phyloP scores from a whole-genome alignment of 1,140 invertebrate genomes.

The Vollenhovia emeryi region DNA sequence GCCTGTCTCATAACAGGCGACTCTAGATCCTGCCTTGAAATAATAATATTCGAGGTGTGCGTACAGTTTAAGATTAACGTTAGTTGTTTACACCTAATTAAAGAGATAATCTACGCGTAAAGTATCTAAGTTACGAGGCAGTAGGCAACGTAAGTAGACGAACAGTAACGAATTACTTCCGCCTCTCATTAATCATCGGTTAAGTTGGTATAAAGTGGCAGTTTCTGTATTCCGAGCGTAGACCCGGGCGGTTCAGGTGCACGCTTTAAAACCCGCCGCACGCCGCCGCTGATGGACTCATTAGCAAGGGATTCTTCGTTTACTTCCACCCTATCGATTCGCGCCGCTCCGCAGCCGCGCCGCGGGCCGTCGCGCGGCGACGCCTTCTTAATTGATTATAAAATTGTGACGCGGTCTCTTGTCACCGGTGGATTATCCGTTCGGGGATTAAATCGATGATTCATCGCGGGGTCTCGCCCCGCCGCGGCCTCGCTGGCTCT shows the following conservation, averaged over 20 bases:
- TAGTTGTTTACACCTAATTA: slow-evolving; percentile 20
- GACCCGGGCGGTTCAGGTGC: slow-evolving; percentile 18
- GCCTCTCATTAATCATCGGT: slow-evolving; percentile 32
- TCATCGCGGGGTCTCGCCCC: slow-evolving; percentile 7
- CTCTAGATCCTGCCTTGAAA: neutral
- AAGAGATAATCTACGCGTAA: slow-evolving; percentile 19
- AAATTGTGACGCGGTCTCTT: slow-evolving; percentile 55
- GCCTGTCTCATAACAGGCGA: no score
- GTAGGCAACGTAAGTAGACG: neutral
- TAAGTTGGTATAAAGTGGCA: slow-evolving; percentile 33
- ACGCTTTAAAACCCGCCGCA: slow-evolving; percentile 49
- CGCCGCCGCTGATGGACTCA: slow-evolving; percentile 43
- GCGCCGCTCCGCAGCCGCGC: no score
- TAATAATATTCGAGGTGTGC: neutral
- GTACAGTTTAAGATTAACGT: neutral
- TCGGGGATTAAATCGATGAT: slow-evolving; percentile 55
- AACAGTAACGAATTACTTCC: slow-evolving; percentile 17
- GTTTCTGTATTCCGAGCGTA: slow-evolving; percentile 11
- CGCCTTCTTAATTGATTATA: slow-evolving; percentile 59
- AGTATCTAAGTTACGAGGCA: neutral
- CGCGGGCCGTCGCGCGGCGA: neutral
- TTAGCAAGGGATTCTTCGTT: slow-evolving; percentile 61
- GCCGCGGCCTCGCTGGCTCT: neutral
- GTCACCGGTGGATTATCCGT: slow-evolving; percentile 46
- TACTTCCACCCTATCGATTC: slow-evolving; percentile 36